A percentile compares a stretch with the other conserved stretches of the same genome.
Evolutionary conservation across 2,888 invertebrate genomes (phyloP).

Genomic region (Argynnis bischoffii): DNA sequence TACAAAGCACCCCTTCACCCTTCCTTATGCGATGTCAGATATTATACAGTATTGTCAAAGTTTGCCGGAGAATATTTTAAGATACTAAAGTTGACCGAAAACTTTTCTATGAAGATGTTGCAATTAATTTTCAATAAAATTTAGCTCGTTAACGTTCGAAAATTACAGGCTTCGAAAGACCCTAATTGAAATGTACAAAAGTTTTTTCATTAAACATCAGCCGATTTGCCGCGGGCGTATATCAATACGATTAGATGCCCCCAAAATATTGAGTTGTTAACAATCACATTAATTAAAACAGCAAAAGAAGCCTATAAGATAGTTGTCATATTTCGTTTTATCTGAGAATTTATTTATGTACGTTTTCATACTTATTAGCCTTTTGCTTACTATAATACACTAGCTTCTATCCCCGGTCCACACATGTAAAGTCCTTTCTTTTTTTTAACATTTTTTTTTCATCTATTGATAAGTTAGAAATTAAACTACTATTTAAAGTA

Average conservation of each 20-base stretch:
- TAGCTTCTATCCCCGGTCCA: too few relatives aligned
- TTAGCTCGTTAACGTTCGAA: constrained; percentile 78
- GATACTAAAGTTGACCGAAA: constrained; percentile 66
- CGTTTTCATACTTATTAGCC: too few relatives aligned
- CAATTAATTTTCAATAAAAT: constrained; percentile 82
- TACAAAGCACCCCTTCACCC: constrained; percentile 55
- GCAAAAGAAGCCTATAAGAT: background rate
- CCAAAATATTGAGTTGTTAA: constrained; percentile 6
- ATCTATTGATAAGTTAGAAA: too few relatives aligned
- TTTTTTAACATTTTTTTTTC: too few relatives aligned
- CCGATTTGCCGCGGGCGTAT: constrained; percentile 29
- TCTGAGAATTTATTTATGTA: too few relatives aligned
- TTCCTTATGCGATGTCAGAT: constrained; percentile 51
- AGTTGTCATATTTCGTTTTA: too few relatives aligned
- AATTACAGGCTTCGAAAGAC: constrained; percentile 72
- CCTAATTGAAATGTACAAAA: constrained; percentile 75
- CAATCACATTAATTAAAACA: constrained; percentile 3
- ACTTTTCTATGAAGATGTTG: constrained; percentile 78
- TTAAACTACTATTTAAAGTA: too few relatives aligned
- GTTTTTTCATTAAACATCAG: constrained; percentile 71
- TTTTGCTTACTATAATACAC: too few relatives aligned
- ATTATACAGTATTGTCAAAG: constrained; percentile 64
- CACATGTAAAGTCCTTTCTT: too few relatives aligned
- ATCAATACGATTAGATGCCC: constrained; percentile 24
- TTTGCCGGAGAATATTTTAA: constrained; percentile 63